Base-by-base conservation (phyloP, 2,113 vertebrate genomes). In the Tamias sibiricus region DNA sequence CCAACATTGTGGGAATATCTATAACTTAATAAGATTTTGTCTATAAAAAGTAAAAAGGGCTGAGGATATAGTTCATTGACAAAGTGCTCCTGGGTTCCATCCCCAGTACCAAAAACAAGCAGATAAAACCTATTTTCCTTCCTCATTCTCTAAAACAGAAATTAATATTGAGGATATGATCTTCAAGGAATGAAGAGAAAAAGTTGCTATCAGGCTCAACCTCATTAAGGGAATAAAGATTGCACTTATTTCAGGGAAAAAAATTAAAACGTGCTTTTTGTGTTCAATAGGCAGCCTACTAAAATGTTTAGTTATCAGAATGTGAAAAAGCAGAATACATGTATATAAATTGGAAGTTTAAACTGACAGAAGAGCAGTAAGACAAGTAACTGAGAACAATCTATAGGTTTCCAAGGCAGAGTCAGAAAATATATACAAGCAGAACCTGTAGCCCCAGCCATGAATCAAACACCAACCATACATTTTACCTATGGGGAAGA, bases 301-400 rank as follows among this genome's bases (percentile, higher is more conserved):
- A 54, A 85, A 94, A 28, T 16, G n/a, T 22, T 77, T 54, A 57
- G 3, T 47, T 86, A 86, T n/a, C 81, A 83, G 17, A 94, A 69
- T 30, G 14, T 49, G 24, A 14, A 74, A 82, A 91, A 22, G 6
- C 6, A 30, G 72, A 91, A 77, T 59, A 8, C 14, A 44, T 64
- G 2, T 17, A 9, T 49, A n/a, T 6, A 42, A 9, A 64, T 26
- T 6, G 26, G 24, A 37, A 5, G 49, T 32, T 79, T 35, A 75
- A 47, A 28, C 24, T 54, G 57, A 52, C 35, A 13, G 10, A 22
- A 54, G 54, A n/a, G 54, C 35, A 11, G 62, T 4, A 8, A 83
- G 62, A 30, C 14, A 24, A 20, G 44, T 11, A 8, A 26, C 20
- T 9, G 30, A 24, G 64, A 59, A 82, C 30, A 11, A 32, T 10